Conservation (phyloP, 2,888 invertebrate species). For the Nymphalis urticae region DNA sequence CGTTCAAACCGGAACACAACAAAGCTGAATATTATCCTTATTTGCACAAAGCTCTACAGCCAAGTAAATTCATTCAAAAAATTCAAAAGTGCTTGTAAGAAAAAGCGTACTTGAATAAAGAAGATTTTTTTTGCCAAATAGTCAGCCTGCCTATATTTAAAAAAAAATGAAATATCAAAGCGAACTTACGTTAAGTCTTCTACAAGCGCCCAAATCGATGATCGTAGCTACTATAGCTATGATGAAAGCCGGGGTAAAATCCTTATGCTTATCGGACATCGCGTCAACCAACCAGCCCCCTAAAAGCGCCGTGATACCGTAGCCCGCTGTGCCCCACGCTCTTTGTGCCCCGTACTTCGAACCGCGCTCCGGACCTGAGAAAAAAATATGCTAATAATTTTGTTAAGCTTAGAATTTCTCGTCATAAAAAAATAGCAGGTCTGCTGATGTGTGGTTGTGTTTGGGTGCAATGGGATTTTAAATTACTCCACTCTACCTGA, state of each 20-base stretch:
- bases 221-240: constrained; percentile 84
- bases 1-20: neutral
- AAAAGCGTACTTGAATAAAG: too few relatives aligned
- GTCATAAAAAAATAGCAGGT: too few relatives aligned
- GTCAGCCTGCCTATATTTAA: too few relatives aligned
- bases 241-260: constrained; percentile 87
- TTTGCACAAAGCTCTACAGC: too few relatives aligned
- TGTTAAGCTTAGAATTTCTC: too few relatives aligned
- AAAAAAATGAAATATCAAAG: neutral
- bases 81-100: too few relatives aligned
- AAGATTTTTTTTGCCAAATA: too few relatives aligned
- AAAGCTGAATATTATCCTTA: neutral
- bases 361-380: constrained; percentile 84
- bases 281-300: constrained; percentile 86
- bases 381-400: too few relatives aligned
- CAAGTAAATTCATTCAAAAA: too few relatives aligned
- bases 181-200: constrained; percentile 73
- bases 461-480: too few relatives aligned
- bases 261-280: constrained; percentile 82
- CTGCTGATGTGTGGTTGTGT: too few relatives aligned
- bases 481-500: too few relatives aligned
- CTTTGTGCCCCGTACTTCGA: constrained; percentile 89
- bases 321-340: constrained; percentile 92
- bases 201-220: constrained; percentile 85
- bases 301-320: constrained; percentile 86